Evolutionary conservation across 2,113 vertebrate species (phyloP), one percentile per base, ranked within the genome.

Genomic region (Chaetura pelagica): DNA sequence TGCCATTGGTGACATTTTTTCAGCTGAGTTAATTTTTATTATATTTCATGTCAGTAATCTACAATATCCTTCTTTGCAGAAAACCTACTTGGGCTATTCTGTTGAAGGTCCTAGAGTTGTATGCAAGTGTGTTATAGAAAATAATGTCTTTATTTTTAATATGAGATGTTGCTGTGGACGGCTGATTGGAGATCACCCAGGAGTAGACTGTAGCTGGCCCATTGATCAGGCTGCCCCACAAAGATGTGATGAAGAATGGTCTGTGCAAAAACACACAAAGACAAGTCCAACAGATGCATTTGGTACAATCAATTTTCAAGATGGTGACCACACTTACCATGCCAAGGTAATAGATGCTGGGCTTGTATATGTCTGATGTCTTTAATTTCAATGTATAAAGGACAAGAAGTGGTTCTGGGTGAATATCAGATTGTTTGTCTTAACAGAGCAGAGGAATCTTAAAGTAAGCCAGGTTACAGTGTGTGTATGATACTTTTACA

Each of bases 271-370:
- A 14, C 98, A 99, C 95, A 99, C 99, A 21, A 97, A 84, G 61
- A 97, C 95, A 87, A 99, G 98, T 90, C 98, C 99, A 66, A 99
- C 99, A 4, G 98, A 99, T 61, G 98, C 99, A 9, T 99, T 99
- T 87, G 99, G 99, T 69, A 99, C 98, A 5, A 97, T 99, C 72
- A 99, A 98, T 96, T 99, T 99, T 96, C 98, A 99, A 96, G 99
- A 99, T 84, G 99, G 98, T 72, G 98, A 99, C 64, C 98, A 99
- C 14, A 98, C 98, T 23, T 99, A 99, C 93, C 98, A 98, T 38
- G 99, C 99, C 76, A 99, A 99, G 99, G 99, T 94, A 93, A 87
- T 9, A 78, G 44, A 7, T 32, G 13, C 20, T 69, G 23, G 7
- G 4, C 71, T 81, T 83, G 12, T 55, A 48, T 55, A 48, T 35